These are phyloP conservation scores for Stenchaetothrips biformis DNA, from an alignment of 2,888 invertebrate species.

Conservation along the genomic window DNA sequence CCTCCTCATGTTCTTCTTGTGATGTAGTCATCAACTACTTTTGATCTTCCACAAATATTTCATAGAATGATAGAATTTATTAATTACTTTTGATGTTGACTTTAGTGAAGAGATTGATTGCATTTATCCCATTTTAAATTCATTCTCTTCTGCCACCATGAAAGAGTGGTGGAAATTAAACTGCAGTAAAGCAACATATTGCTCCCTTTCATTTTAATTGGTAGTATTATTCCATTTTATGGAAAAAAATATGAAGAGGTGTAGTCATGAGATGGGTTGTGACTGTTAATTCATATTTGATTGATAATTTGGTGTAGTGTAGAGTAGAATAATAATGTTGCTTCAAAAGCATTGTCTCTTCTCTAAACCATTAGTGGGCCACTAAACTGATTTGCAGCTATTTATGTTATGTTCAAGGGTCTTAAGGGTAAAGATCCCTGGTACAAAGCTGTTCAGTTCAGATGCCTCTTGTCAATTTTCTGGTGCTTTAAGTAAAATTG, in stretches of 20 bases:
- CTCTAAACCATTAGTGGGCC: too few species aligned
- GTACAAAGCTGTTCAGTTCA: too few species aligned
- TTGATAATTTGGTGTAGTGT: not conserved
- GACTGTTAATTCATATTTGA: not conserved
- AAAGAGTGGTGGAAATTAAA: not conserved
- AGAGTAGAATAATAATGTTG: not conserved
- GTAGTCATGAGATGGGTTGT: slow-evolving; percentile 17
- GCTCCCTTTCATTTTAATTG: not conserved
- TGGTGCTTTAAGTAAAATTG: too few species aligned
- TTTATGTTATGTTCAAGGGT: too few species aligned
- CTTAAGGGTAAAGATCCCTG: too few species aligned
- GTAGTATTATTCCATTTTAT: not conserved
- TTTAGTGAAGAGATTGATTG: not conserved
- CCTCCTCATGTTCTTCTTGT: not conserved
- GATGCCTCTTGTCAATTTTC: too few species aligned
- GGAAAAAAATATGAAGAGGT: not conserved
- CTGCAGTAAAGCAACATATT: not conserved
- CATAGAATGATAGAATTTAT: not conserved
- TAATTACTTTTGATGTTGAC: not conserved
- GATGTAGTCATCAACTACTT: not conserved
- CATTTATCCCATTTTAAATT: too few species aligned
- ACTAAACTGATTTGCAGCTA: too few species aligned
- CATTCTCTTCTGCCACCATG: too few species aligned
- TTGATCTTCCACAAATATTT: not conserved
- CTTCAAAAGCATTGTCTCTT: too few species aligned